A percentile compares a stretch with the other conserved stretches of the same genome.
These are phyloP conservation scores for Panulirus ornatus DNA, from an alignment of 1,140 invertebrate genomes.

Conservation along the genomic window DNA sequence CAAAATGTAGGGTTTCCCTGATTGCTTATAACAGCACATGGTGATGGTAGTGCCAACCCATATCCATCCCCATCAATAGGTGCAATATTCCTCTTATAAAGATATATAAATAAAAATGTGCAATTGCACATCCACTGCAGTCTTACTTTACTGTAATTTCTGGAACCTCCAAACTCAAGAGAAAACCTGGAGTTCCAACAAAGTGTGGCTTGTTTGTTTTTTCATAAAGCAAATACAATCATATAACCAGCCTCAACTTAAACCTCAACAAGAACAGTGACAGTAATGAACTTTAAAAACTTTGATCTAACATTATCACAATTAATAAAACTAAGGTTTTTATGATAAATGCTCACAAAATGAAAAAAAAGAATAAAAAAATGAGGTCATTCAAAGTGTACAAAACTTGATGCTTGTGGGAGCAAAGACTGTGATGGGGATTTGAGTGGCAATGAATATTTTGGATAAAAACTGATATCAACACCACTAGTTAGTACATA, in stretches of 20 bases:
- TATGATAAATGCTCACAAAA: neutral
- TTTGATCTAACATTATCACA: neutral
- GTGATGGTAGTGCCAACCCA: neutral
- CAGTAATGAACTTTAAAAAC: neutral
- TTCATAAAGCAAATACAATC: neutral
- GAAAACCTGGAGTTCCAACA: neutral
- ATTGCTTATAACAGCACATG: neutral
- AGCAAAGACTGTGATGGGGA: neutral
- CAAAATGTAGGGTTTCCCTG: neutral
- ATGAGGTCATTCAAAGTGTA: neutral
- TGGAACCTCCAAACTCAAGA: slow-evolving; percentile 2
- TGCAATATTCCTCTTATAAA: neutral
- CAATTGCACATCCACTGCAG: neutral
- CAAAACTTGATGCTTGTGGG: neutral
- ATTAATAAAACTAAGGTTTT: neutral
- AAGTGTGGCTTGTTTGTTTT: neutral
- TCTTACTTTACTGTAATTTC: neutral
- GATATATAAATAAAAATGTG: neutral
- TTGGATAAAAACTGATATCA: neutral
- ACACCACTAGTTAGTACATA: neutral
- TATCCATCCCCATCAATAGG: neutral
- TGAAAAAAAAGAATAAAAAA: neutral
- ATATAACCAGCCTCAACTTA: neutral
- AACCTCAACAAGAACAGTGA: neutral
- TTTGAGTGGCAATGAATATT: neutral